phyloP scores from a whole-genome alignment of 2,113 vertebrate genomes.

The Mormyrus iriodes region DNA sequence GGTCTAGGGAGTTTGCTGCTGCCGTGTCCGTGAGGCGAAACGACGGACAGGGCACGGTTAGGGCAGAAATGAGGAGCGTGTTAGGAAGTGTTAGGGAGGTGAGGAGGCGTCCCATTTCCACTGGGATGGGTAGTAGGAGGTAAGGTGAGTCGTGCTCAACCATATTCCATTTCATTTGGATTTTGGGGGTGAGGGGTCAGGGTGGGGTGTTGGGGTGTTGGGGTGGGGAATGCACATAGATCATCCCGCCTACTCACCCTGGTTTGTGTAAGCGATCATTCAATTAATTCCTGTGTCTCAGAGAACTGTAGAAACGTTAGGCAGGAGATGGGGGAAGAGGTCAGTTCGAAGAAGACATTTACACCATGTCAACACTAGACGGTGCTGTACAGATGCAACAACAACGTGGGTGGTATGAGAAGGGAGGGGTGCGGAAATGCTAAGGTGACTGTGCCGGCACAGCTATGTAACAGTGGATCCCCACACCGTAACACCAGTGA shows the following conservation, averaged over 20 bases:
- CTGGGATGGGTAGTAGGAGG: slow-evolving; percentile 17
- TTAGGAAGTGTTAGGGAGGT: slow-evolving; percentile 1
- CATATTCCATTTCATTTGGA: slow-evolving; percentile 29
- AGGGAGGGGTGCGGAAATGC: slow-evolving; percentile 41
- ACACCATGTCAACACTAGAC: slow-evolving; percentile 29
- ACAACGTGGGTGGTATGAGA: slow-evolving; percentile 33
- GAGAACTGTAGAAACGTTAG: slow-evolving; percentile 69
- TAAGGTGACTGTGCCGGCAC: neutral
- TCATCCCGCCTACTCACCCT: slow-evolving; percentile 66
- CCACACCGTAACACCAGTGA: neutral
- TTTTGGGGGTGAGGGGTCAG: slow-evolving; percentile 4
- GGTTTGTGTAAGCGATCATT: slow-evolving; percentile 58
- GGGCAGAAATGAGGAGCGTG: neutral
- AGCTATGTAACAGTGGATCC: neutral
- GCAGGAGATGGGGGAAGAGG: slow-evolving; percentile 51
- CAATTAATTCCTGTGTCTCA: slow-evolving; percentile 75
- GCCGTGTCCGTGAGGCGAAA: neutral
- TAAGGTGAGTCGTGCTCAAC: slow-evolving; percentile 41
- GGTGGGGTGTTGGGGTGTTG: neutral
- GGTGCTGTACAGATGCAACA: slow-evolving; percentile 46
- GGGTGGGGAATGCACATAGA: slow-evolving; percentile 40
- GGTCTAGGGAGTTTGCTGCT: slow-evolving; percentile 27
- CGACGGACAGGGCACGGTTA: neutral
- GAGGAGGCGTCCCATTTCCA: slow-evolving; percentile 27
- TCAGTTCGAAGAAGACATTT: slow-evolving; percentile 8